Evolutionary conservation across 2,888 invertebrate species (phyloP), one percentile per base, ranked within the genome.

Genomic region (Pseudococcus jackbeardsleyi): DNA sequence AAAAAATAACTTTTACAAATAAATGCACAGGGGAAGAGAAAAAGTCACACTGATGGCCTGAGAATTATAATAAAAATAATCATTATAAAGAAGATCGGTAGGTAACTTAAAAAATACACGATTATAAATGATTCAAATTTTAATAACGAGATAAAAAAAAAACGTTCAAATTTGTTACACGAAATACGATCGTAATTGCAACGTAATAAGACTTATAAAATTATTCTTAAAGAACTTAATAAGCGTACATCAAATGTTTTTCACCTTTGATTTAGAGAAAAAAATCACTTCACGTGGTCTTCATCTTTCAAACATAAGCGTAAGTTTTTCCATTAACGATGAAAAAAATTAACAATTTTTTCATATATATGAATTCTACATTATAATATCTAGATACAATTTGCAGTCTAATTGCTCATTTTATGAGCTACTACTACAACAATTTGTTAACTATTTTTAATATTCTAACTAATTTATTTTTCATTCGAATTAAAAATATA

Each of bases 141-240:
- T 48, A 77, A 72, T 46, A 72, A 86, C 86, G 72, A 68, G 22
- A 72, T 42, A 64, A 86, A 86, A 86, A 33, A 84, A 42, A 86
- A 64, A 26, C 19, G 33, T 26, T 48, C 15, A 72, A 22, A 72
- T 72, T 72, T 33, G 68, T 33, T 33, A 72, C 42, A 46, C 46
- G 9, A 39, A 22, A 64, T 68, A 46, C 19, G 54, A 59, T 54
- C 4, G 19, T 22, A 72, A 26, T 72, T 72, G 68, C 26, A 72
- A 33, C 68, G 26, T 11, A 39, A 85, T 50, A 59, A 15, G 26
- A 33, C 26, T n/a, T 33, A 26, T 7, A 54, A 39, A 85, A 85
- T n/a, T 42, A 42, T 5, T 46, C 50, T 54, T 50, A 50, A 54
- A 15, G 19, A 86, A 42, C 15, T 64, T 86, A 86, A 86, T 86